Conservation (phyloP, 2,797 vertebrate species). For the Todus mexicanus region DNA sequence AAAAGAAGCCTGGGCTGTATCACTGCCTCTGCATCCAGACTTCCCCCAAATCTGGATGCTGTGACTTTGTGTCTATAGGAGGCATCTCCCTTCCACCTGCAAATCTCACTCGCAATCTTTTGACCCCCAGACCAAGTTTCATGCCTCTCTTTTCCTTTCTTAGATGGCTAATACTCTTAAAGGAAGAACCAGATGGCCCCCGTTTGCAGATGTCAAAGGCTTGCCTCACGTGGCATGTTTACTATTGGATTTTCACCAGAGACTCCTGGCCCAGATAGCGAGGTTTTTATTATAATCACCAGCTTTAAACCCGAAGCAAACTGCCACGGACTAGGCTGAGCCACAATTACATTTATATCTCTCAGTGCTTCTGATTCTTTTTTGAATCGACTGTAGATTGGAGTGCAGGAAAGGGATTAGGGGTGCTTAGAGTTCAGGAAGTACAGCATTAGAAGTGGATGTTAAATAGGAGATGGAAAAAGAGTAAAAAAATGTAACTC, state of each 20-base stretch:
- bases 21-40: not conserved
- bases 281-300: constrained; percentile 8
- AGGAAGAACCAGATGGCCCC: constrained; percentile 32
- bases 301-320: constrained; percentile 7
- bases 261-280: not conserved
- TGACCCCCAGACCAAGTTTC: not conserved
- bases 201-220: not conserved
- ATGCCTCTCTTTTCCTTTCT: not conserved
- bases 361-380: not conserved
- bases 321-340: not conserved
- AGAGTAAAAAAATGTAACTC: not conserved
- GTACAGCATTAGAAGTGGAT: not conserved
- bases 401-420: not conserved
- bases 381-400: not conserved
- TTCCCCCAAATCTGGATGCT: not conserved
- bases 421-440: not conserved
- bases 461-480: not conserved
- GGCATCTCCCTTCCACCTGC: too few species aligned
- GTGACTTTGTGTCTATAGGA: not conserved
- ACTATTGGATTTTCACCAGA: constrained; percentile 15
- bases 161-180: constrained; percentile 2
- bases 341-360: not conserved
- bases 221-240: not conserved
- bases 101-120: not conserved
- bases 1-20: not conserved